Evolutionary conservation across 1,140 invertebrate species (phyloP).

Genomic region (Drosophila ohnishii): DNA sequence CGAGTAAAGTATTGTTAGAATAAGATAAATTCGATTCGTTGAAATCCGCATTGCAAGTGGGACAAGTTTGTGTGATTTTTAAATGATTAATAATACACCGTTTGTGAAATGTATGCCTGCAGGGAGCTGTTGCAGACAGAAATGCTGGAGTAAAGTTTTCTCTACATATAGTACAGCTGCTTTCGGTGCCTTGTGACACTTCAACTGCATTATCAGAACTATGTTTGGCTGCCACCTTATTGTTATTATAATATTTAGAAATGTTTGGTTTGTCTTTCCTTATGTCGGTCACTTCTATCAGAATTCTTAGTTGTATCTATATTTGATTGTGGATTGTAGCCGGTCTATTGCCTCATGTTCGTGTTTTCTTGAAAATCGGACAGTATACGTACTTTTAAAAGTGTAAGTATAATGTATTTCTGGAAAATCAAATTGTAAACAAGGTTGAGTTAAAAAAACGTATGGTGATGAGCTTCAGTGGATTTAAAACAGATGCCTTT

Average conservation of each 20-base stretch:
- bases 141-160: neutral
- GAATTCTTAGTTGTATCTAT: neutral
- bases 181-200: neutral
- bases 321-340: neutral
- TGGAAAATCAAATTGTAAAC: neutral
- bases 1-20: neutral
- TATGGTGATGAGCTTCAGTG: no score
- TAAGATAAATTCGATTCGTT: neutral
- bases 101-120: neutral
- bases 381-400: no score
- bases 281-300: neutral
- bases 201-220: neutral
- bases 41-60: neutral
- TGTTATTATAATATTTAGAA: neutral
- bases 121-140: neutral
- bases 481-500: no score
- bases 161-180: neutral
- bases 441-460: neutral
- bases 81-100: no score
- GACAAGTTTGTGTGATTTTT: no score
- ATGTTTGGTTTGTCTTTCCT: neutral
- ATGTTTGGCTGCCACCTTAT: neutral
- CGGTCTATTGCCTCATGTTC: neutral
- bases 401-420: no score
- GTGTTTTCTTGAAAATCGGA: neutral